These are phyloP conservation scores for Upupa epops DNA, from an alignment of 2,113 vertebrate genomes.

Conservation along the genomic window DNA sequence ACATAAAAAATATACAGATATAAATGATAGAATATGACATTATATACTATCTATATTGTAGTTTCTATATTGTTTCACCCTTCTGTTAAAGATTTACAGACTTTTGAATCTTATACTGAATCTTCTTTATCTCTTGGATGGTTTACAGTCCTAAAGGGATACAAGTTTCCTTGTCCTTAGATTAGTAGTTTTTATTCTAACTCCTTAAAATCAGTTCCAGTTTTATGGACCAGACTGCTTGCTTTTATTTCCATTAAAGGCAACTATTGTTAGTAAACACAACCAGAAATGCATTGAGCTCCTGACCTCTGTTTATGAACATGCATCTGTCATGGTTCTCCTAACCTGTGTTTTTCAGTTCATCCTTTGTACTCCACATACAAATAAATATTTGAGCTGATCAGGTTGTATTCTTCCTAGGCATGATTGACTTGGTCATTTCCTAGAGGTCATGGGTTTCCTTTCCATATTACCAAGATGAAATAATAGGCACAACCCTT, in stretches of 20 bases:
- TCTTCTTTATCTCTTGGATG: conserved; percentile 9
- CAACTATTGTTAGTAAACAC: not conserved
- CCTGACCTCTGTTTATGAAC: not conserved
- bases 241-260: conserved; percentile 22
- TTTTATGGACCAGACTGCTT: not conserved
- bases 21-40: not conserved
- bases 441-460: not conserved
- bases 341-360: not conserved
- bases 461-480: not conserved
- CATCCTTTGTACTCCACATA: not conserved
- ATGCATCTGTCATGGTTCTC: not conserved
- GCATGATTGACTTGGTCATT: not conserved
- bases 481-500: not conserved
- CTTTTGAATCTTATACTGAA: not conserved
- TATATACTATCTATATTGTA: too few species aligned
- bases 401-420: not conserved
- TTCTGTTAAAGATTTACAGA: not conserved
- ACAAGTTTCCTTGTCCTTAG: not conserved
- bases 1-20: not conserved
- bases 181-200: conserved; percentile 48
- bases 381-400: not conserved
- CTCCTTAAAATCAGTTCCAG: conserved; percentile 45
- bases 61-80: not conserved
- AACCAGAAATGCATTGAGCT: not conserved
- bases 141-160: not conserved